These are phyloP conservation scores for Macaca fascicularis DNA, from an alignment of 2,113 vertebrate species.

Conservation along the genomic window DNA sequence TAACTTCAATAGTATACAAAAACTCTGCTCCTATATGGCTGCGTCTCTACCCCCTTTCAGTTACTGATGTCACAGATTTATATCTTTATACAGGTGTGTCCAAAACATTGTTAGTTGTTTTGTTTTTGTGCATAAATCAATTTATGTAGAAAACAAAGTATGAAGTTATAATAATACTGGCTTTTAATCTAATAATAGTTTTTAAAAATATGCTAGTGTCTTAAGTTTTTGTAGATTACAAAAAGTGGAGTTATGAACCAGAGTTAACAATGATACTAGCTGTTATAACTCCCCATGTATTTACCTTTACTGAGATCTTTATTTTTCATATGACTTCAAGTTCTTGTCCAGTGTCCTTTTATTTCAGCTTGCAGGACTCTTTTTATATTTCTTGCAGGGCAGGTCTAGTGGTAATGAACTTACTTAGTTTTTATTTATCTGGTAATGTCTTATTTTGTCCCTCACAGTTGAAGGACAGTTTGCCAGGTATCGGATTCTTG, in stretches of 20 bases:
- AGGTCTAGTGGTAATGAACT: background rate
- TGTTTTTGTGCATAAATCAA: background rate
- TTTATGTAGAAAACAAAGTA: background rate
- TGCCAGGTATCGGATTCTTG: background rate
- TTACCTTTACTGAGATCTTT: background rate
- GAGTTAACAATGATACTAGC: background rate
- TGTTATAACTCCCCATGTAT: background rate
- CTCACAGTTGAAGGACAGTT: background rate
- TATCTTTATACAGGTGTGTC: background rate
- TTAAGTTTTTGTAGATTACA: background rate
- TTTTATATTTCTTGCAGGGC: background rate
- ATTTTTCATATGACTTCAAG: background rate
- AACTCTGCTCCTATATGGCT: background rate
- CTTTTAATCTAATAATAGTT: background rate
- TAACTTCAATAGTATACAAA: background rate
- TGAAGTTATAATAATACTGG: background rate
- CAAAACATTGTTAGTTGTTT: background rate
- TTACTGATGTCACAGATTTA: background rate
- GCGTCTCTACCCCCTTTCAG: background rate
- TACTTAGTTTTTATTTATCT: background rate
- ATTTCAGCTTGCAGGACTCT: background rate
- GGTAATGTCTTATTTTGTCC: background rate
- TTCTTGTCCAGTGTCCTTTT: background rate
- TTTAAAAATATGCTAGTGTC: background rate
- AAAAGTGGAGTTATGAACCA: background rate